These are phyloP conservation scores for Labroides dimidiatus DNA, from an alignment of 2,797 vertebrate genomes.

Conservation along the genomic window DNA sequence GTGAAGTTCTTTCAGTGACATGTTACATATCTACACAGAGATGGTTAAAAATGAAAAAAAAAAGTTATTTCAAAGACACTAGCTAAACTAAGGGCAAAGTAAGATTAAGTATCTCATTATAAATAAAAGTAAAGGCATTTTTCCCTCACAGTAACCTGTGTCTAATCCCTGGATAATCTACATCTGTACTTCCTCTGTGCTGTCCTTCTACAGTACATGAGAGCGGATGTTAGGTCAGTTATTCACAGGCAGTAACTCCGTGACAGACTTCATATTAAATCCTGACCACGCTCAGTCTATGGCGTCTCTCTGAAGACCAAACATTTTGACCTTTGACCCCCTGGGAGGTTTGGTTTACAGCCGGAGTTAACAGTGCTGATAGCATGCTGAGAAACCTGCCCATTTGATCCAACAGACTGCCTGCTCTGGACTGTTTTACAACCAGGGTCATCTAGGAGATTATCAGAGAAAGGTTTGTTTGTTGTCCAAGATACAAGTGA, in stretches of 20 bases:
- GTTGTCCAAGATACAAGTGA: conserved; percentile 44
- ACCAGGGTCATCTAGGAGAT: conserved; percentile 38
- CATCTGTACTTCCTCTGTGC: conserved; percentile 30
- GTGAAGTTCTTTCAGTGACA: no score
- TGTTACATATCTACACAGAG: no score
- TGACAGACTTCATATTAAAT: conserved; percentile 76
- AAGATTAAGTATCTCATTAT: background rate
- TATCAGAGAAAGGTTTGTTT: conserved; percentile 45
- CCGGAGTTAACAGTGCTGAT: conserved; percentile 75
- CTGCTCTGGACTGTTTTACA: conserved; percentile 54
- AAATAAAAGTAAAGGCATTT: conserved; percentile 4
- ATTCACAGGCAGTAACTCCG: conserved; percentile 65
- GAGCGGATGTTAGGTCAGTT: conserved; percentile 48
- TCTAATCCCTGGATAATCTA: conserved; percentile 15
- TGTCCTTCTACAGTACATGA: conserved; percentile 20
- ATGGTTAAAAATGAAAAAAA: background rate
- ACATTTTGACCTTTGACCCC: conserved; percentile 81
- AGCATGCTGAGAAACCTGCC: conserved; percentile 72
- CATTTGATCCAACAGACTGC: conserved; percentile 68
- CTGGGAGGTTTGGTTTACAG: conserved; percentile 75
- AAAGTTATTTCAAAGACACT: background rate
- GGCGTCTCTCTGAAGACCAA: conserved; percentile 81
- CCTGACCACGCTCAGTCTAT: conserved; percentile 59
- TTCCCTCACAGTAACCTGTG: conserved; percentile 1
- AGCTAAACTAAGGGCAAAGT: background rate